These are phyloP conservation scores for Odontesthes bonariensis DNA, from an alignment of 2,113 vertebrate species.

Conservation along the genomic window DNA sequence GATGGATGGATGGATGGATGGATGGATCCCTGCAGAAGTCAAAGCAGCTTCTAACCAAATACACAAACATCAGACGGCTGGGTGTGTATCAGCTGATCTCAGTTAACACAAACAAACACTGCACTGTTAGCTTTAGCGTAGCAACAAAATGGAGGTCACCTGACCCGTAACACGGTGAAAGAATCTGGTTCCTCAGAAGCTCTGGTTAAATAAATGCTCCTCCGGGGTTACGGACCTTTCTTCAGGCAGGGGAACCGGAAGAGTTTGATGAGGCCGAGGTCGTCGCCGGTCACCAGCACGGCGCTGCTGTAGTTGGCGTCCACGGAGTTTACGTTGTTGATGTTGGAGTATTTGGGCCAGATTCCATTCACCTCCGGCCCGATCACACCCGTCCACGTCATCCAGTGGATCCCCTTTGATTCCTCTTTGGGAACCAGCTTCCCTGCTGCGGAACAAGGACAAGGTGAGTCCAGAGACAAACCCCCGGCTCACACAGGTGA, in stretches of 20 bases:
- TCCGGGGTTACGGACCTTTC: conserved; percentile 84
- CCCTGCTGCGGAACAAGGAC: conserved; percentile 84
- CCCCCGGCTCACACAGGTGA: rapidly evolving
- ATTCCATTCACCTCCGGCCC: conserved; percentile 94
- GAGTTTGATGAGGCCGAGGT: conserved; percentile 93
- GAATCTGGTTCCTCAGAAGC: neutral
- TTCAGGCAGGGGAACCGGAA: conserved; percentile 95
- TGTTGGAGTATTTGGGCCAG: conserved; percentile 94
- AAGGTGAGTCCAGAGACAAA: neutral
- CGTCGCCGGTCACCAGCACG: conserved; percentile 91
- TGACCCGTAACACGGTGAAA: too few relatives aligned
- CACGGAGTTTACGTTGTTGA: conserved; percentile 92
- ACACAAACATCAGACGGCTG: too few relatives aligned
- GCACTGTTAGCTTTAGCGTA: too few relatives aligned
- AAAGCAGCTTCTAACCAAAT: too few relatives aligned
- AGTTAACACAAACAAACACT: too few relatives aligned
- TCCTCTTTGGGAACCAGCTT: conserved; percentile 93
- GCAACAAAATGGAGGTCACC: too few relatives aligned
- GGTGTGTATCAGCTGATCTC: too few relatives aligned
- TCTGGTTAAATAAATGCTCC: neutral
- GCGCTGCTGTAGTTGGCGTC: conserved; percentile 94
- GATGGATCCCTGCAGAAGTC: too few relatives aligned
- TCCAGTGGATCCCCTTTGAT: conserved; percentile 93
- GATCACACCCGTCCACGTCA: conserved; percentile 94
- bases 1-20: too few relatives aligned